Conservation (phyloP, 2,888 invertebrate species). For the Archaeoteleia sp. region DNA sequence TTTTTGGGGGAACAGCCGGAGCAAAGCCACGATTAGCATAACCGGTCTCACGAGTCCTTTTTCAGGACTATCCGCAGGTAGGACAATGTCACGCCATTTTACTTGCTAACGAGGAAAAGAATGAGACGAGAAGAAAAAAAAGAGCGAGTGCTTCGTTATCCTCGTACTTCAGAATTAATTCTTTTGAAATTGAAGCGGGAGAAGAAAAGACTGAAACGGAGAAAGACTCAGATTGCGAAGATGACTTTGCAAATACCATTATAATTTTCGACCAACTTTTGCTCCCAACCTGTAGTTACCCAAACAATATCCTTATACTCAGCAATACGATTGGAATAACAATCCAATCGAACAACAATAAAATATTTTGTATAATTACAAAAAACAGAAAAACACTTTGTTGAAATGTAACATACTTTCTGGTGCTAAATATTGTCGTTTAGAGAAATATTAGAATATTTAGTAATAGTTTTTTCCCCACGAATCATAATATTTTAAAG, state of each 20-base stretch:
- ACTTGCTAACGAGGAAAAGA: constrained; percentile 56
- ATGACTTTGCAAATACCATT: constrained; percentile 40
- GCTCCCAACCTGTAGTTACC: no score
- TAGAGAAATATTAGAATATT: no score
- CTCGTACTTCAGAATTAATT: constrained; percentile 42
- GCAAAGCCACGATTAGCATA: constrained; percentile 54
- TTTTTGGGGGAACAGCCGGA: constrained; percentile 31
- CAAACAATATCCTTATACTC: no score
- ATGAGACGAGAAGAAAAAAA: constrained; percentile 9
- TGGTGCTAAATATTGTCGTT: no score
- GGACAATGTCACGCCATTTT: constrained; percentile 55
- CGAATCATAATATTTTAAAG: no score
- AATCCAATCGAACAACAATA: no score
- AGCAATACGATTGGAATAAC: no score
- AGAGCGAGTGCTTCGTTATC: constrained; percentile 34
- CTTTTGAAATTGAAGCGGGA: constrained; percentile 46
- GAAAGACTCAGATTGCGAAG: constrained; percentile 20
- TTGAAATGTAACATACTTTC: no score
- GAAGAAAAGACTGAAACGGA: constrained; percentile 17
- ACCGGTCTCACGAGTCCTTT: constrained; percentile 54
- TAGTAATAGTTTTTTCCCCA: no score
- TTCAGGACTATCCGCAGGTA: constrained; percentile 44
- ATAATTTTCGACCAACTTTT: constrained; percentile 12
- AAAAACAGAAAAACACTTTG: no score
- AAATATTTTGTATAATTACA: no score